Evolutionary conservation across 2,888 invertebrate genomes (phyloP).

Genomic region (Kryphioiulus occultus): DNA sequence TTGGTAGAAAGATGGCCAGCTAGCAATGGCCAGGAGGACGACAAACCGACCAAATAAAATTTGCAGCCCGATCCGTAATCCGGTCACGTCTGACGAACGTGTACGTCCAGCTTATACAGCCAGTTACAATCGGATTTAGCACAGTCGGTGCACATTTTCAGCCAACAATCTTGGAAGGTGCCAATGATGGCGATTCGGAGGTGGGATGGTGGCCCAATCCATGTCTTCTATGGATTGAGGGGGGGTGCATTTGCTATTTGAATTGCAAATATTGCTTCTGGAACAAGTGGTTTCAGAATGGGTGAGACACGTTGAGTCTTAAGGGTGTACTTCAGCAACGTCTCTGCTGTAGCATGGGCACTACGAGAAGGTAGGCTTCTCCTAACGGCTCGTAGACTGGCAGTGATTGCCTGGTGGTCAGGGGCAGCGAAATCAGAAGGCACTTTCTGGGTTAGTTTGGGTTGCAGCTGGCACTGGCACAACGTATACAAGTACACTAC

Average conservation of each 20-base stretch:
- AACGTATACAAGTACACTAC: no score
- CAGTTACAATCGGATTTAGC: constrained; percentile 49
- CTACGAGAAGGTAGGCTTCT: no score
- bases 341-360: no score
- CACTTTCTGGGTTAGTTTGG: no score
- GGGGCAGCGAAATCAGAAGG: no score
- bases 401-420: no score
- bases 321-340: no score
- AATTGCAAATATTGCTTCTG: not conserved
- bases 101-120: constrained; percentile 49
- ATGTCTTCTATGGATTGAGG: not conserved
- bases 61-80: constrained; percentile 47
- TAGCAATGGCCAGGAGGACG: constrained; percentile 41
- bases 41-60: constrained; percentile 50
- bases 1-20: constrained; percentile 47
- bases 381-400: no score
- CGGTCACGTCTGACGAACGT: constrained; percentile 48
- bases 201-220: not conserved
- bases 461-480: no score
- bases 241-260: not conserved
- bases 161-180: constrained; percentile 42
- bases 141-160: constrained; percentile 42
- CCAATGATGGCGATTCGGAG: constrained; percentile 18
- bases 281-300: not conserved
- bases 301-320: no score